Conservation (phyloP, 2,888 invertebrate species). For the Agrotis puta region DNA sequence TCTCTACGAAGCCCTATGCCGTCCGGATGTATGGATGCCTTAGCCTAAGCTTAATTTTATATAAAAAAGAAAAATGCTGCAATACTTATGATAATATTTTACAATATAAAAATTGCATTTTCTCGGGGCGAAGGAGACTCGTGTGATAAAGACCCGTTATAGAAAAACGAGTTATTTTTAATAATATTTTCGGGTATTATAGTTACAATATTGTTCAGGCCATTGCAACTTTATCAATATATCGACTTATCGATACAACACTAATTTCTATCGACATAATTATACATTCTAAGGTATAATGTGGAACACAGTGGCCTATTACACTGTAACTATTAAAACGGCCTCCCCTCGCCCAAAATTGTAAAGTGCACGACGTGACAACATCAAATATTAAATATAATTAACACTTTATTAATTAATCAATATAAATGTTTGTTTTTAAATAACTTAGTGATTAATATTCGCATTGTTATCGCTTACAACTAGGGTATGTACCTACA, state of each 20-base stretch:
- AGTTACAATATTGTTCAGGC: slow-evolving; percentile 35
- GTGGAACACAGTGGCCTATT: slow-evolving; percentile 17
- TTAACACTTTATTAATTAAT: slow-evolving; percentile 77
- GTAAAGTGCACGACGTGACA: slow-evolving; percentile 82
- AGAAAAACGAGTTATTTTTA: slow-evolving; percentile 27
- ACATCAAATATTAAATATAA: slow-evolving; percentile 81
- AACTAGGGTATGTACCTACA: slow-evolving; percentile 73
- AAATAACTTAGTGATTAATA: slow-evolving; percentile 86
- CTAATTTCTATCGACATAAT: slow-evolving; percentile 27
- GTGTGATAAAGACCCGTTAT: slow-evolving; percentile 13
- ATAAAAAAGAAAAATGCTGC: slow-evolving; percentile 76
- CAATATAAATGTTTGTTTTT: slow-evolving; percentile 75
- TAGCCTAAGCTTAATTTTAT: slow-evolving; percentile 80
- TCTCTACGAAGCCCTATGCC: slow-evolving; percentile 75
- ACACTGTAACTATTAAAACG: background rate
- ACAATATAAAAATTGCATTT: slow-evolving; percentile 76
- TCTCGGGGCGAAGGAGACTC: slow-evolving; percentile 50
- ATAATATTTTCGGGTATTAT: slow-evolving; percentile 9
- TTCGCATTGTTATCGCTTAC: slow-evolving; percentile 87
- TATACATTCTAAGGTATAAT: slow-evolving; percentile 40
- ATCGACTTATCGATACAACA: slow-evolving; percentile 52
- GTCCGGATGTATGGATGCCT: slow-evolving; percentile 77
- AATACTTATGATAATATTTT: slow-evolving; percentile 74
- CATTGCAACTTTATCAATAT: slow-evolving; percentile 30
- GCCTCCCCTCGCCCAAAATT: slow-evolving; percentile 51